Base-by-base conservation (phyloP, 2,888 invertebrate species). In the Callimorpha dominula region DNA sequence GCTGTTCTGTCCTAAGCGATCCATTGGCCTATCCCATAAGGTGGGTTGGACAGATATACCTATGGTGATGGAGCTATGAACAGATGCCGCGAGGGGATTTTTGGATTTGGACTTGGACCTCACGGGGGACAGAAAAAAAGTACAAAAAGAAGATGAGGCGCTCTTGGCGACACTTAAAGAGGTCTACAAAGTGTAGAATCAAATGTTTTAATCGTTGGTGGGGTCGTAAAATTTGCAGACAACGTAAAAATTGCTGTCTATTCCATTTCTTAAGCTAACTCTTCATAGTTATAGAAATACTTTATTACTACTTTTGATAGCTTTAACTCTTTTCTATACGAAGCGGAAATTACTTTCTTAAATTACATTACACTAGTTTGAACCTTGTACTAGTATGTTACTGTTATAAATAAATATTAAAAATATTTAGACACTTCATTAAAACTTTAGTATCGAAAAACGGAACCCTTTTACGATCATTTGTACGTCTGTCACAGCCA, bases 11-110 rank as follows among this genome's bases (percentile, higher is more conserved):
- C 43, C 6, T 6, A 46, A 46, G 43, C 9, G 5, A 60, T 60
- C 60, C 1, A 14, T 14, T 14, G 31, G 60, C 60, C 31, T 31
- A 60, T 60, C 60, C 60, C 60, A 60, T 31, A 7, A 60, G 31
- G 31, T 12, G 4, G 60, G 60, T 31, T 60, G 14, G 12, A 60
- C 14, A 60, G 31, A 60, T 54, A 42, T 54, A 42, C 54, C 14
- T 15, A 68, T 42, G 54, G 54, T 57, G 14, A 57, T 68, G 43
- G 67, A 68, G 15, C 43, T 67, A 42, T n/a, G 52, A 68, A n/a
- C 54, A 57, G 20, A 68, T 68, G 67, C 12, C 67, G 42, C 67
- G 54, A 43, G 57, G 57, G 14, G 8, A 31, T 50, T 8, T 0
- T 8, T 68, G 43, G 54, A 6, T 42, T 57, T 68, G 43, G 52